These are phyloP conservation scores for Dysdera silvatica DNA, from an alignment of 1,140 invertebrate species.

Conservation along the genomic window DNA sequence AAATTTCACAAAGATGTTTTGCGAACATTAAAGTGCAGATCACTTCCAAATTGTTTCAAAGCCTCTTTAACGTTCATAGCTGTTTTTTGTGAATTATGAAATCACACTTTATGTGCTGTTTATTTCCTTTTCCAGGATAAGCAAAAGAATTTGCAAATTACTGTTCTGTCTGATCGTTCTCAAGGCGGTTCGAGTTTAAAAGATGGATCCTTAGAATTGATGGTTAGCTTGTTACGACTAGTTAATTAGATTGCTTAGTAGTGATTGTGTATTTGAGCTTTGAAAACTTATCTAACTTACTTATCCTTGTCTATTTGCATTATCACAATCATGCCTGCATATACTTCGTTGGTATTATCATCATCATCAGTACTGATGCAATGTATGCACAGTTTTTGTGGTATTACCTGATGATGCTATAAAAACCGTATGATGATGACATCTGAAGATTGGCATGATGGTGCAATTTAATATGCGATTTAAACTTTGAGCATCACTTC, in stretches of 20 bases:
- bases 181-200: constrained; percentile 49
- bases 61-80: background rate
- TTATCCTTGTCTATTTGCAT: too few species aligned
- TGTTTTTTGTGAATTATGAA: background rate
- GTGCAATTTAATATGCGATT: too few species aligned
- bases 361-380: too few species aligned
- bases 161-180: constrained; percentile 58
- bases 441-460: too few species aligned
- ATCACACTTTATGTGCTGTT: background rate
- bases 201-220: constrained; percentile 52
- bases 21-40: background rate
- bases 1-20: constrained; percentile 31
- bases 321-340: too few species aligned
- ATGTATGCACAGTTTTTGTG: too few species aligned
- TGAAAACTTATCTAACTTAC: too few species aligned
- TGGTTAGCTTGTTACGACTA: constrained; percentile 43
- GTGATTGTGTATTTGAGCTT: background rate
- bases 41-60: background rate
- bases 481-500: too few species aligned
- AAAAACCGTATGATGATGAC: too few species aligned
- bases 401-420: too few species aligned
- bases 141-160: constrained; percentile 42
- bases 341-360: too few species aligned
- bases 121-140: constrained; percentile 24
- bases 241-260: background rate